Evolutionary conservation across 2,888 invertebrate species (phyloP), one percentile per base, ranked within the genome.

Genomic region (Xylocampa areola): DNA sequence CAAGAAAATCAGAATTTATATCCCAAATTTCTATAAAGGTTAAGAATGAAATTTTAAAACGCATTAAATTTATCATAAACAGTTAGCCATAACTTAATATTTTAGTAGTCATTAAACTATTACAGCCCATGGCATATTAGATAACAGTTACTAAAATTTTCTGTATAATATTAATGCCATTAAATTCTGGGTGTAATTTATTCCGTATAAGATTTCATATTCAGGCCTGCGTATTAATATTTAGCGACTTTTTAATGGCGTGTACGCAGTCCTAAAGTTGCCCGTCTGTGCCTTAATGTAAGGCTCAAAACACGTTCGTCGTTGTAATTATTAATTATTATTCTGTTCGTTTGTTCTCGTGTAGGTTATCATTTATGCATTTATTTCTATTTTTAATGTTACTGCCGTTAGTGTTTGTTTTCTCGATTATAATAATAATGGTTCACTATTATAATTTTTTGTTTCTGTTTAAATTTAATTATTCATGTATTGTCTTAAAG

Each of bases 291-390:
- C 5, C 14, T 29, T 13, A 27, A 44, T 40, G 19, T 27, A 54
- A 27, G 40, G 25, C 41, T 49, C 35, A 7, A 23, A 33, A 36
- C 37, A 37, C 27, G 40, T 17, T 58, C 44, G 53, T 32, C 68
- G 47, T 65, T 64, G 54, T 68, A 65, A 76, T 68, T 51, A 53
- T 53, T 58, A 61, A 60, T 72, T 69, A 64, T 37, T 50, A 69
- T 64, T 68, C 61, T 52, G 55, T 61, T 57, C 50, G 45, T 69
- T 66, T 60, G 59, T 53, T 35, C 49, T 25, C 58, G 17, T 44
- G 51, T 45, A 39, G 16, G 25, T 37, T 33, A 32, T 63, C 64
- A 63, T 45, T n/a, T 57, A 50, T 62, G 51, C 45, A 45, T 51
- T 32, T 33, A 52, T 62, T 57, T 55, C 55, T 35, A 11, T 47